Evolutionary conservation across 1,140 invertebrate species (phyloP), one percentile per base, ranked within the genome.

Genomic region (Halesus radiatus): DNA sequence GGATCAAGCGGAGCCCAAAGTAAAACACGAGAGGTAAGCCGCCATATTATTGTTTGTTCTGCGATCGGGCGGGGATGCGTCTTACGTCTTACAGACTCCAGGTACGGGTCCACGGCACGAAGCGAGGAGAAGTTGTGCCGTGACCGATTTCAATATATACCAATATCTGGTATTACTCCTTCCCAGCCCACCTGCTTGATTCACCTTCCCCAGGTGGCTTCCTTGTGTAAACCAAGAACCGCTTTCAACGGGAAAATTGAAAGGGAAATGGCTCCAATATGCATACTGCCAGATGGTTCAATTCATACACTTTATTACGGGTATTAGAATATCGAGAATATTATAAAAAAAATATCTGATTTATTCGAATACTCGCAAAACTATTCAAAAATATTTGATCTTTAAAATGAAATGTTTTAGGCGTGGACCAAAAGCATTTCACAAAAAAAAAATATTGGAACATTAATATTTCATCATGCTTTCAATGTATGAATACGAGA

Each of bases 11-110:
- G 26, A 81, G 82, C 82, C 26, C 78, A 72, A 83, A 77, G 79
- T 76, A 79, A 83, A 83, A 83, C 77, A 76, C 45, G 72, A 29
- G 76, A 70, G 73, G 79, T 80, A 72, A 68, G 62, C 79, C 37
- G 76, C 77, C 68, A 80, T 83, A 83, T 83, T 83, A 83, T 83
- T 83, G 82, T 83, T 83, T 83, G 77, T 68, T 76, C 78, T 50
- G 72, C 58, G 78, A 75, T 79, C 58, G 53, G 54, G n/a, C 78
- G 15, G 52, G 13, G 70, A 68, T 20, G 54, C 72, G 72, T 75
- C 72, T 26, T 32, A 45, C 5, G 16, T 75, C 72, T 26, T 32
- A 45, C 5, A n/a, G n/a, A 53, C 68, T 18, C 68, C 62, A 1
- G 18, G 37, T 22, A 18, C n/a, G n/a, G n/a, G 18, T 22, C 62